A percentile compares a stretch with the other conserved stretches of the same genome.
Evolutionary conservation across 1,140 invertebrate genomes (phyloP).

Genomic region (Drosophila tsacasi): DNA sequence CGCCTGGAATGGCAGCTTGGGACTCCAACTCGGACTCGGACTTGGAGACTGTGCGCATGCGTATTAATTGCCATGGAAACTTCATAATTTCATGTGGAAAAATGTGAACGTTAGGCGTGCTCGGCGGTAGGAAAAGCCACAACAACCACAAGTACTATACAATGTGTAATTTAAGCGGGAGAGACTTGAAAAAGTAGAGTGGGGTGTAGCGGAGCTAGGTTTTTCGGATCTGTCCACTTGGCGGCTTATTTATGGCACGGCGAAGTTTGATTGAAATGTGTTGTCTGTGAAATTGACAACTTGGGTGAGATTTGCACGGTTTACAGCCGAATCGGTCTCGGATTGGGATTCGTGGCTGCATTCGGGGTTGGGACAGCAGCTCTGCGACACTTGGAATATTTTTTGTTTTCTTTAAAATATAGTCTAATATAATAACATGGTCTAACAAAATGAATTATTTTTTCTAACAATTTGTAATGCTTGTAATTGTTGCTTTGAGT

Average conservation of each 20-base stretch:
- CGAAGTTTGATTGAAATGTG: constrained; percentile 82
- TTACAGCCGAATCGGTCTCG: constrained; percentile 39
- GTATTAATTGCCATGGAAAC: constrained; percentile 81
- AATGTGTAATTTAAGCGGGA: constrained; percentile 68
- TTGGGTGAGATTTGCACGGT: constrained; percentile 78
- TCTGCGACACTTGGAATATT: constrained; percentile 5
- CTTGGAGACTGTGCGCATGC: constrained; percentile 53
- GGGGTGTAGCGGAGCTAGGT: constrained; percentile 17
- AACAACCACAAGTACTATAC: constrained; percentile 39
- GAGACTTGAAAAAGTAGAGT: constrained; percentile 42
- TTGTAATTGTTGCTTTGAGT: not conserved
- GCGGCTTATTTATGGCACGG: constrained; percentile 76
- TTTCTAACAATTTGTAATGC: not conserved
- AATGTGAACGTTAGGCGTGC: constrained; percentile 77
- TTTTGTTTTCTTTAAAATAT: not conserved
- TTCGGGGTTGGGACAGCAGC: constrained; percentile 9
- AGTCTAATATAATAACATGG: not conserved
- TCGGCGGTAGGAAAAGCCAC: constrained; percentile 30
- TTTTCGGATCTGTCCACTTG: constrained; percentile 68
- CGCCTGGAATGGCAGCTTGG: constrained; percentile 54
- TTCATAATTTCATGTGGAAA: constrained; percentile 83
- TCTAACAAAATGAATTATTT: not conserved
- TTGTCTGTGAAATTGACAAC: constrained; percentile 81
- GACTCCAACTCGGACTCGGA: constrained; percentile 7
- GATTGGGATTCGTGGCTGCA: constrained; percentile 5